Evolutionary conservation across 2,113 vertebrate genomes (phyloP), one percentile per base, ranked within the genome.

Genomic region (Chascanopsetta lugubris): DNA sequence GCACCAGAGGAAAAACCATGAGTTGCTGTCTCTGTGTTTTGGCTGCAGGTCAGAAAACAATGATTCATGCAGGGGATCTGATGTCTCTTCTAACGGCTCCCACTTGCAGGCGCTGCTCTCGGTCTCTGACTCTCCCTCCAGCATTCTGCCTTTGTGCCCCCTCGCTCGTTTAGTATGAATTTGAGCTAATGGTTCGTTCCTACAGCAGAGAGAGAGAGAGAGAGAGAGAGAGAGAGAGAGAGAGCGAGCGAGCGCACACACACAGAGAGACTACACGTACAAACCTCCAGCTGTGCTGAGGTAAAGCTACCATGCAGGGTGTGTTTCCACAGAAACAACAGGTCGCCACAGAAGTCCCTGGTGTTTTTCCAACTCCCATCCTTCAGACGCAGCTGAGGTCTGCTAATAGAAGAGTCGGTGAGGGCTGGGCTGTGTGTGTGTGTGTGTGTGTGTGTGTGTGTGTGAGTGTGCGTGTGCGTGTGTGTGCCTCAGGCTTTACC

Each of bases 321-420:
- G 71, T 79, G 87, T 91, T 90, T 87, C 85, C 85, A 87, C 70
- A 57, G 83, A 80, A 89, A 90, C 91, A 83, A 82, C 83, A 86
- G 85, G 85, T 84, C 81, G 72, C 76, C 75, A 73, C 72, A 67
- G 57, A 71, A 78, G 78, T 77, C 81, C 65, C 63, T 81, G 77
- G 68, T 83, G 65, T 59, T 69, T 85, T 83, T 86, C 62, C 80
- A 85, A 65, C 75, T 77, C 69, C 73, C 57, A 84, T 79, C 72
- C 70, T 59, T 73, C 45, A 82, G 59, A 79, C 80, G 81, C 83
- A 88, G 86, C 85, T 87, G 80, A 82, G 77, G 75, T 80, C 79
- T 82, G 62, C 85, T 65, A 86, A 88, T 83, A 84, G 77, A 77
- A 68, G 66, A 63, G 62, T 60, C 71, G 43, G 43, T 43, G 64